Conservation (phyloP, 2,888 invertebrate species). For the Scaptomyza polygonia region DNA sequence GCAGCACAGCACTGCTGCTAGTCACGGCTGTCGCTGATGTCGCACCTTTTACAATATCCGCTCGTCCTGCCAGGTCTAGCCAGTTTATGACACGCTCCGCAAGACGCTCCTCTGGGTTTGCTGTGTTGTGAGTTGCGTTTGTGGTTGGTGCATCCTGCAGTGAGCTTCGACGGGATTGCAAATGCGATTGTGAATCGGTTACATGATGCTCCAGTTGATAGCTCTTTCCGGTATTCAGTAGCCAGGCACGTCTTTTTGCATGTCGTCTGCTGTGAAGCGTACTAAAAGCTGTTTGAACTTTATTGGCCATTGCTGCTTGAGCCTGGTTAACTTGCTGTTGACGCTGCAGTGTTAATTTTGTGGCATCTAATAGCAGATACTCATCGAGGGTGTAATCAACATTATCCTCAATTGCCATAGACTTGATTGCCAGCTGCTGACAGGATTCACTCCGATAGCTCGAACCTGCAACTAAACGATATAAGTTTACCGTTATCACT, state of each 20-base stretch:
- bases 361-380: conserved; percentile 62
- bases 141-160: conserved; percentile 70
- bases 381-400: conserved; percentile 60
- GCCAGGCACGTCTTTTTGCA: conserved; percentile 53
- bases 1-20: conserved; percentile 31
- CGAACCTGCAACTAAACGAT: conserved; percentile 18
- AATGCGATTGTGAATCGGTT: conserved; percentile 46
- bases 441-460: conserved; percentile 46
- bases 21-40: conserved; percentile 32
- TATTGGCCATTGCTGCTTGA: conserved; percentile 26
- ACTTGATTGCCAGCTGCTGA: conserved; percentile 51
- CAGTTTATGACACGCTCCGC: conserved; percentile 91
- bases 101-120: conserved; percentile 84
- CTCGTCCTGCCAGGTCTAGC: conserved; percentile 90
- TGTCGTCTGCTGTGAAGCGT: conserved; percentile 54
- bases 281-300: conserved; percentile 16
- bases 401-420: conserved; percentile 32
- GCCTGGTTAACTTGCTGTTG: conserved; percentile 57
- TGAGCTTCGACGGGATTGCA: conserved; percentile 79
- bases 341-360: conserved; percentile 63
- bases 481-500: not conserved
- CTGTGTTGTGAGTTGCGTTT: conserved; percentile 24
- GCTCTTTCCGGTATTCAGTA: conserved; percentile 48
- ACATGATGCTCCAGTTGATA: conserved; percentile 52
- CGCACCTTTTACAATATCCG: conserved; percentile 69